Evolutionary conservation across 2,113 vertebrate species (phyloP).

Genomic region (Bambusicola thoracicus): DNA sequence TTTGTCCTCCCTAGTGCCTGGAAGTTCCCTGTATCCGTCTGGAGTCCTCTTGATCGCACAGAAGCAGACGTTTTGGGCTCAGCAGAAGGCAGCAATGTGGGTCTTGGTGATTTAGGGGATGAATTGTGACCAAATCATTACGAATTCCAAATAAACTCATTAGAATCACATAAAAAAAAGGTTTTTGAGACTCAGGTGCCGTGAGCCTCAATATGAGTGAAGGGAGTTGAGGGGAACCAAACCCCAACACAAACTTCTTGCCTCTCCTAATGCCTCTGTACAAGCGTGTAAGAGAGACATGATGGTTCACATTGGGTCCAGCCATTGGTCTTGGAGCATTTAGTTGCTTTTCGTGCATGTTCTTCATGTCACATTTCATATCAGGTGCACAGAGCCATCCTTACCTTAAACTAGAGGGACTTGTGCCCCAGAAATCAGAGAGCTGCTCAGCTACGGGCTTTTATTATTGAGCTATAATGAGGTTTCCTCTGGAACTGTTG

Average conservation of each 20-base stretch:
- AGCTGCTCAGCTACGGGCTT: background rate
- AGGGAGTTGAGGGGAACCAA: background rate
- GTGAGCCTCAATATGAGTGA: background rate
- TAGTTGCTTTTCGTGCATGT: background rate
- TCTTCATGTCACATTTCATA: background rate
- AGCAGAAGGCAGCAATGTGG: background rate
- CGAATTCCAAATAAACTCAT: background rate
- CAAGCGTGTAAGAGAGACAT: rapidly evolving
- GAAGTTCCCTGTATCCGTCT: background rate
- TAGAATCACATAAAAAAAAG: background rate
- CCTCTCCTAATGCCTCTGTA: background rate
- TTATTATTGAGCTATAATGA: slow-evolving; percentile 42
- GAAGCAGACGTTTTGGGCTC: background rate
- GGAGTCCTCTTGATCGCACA: background rate
- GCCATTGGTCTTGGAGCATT: background rate
- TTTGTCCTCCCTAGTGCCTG: background rate
- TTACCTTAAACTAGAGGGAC: background rate
- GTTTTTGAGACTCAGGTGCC: background rate
- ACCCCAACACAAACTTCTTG: background rate
- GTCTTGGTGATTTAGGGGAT: background rate
- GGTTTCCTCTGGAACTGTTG: slow-evolving; percentile 59
- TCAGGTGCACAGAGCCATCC: rapidly evolving
- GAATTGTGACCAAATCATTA: background rate
- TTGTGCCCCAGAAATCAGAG: background rate
- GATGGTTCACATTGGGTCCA: background rate